Evolutionary conservation across 1,140 invertebrate species (phyloP).

Genomic region (Leptinotarsa lineolata): DNA sequence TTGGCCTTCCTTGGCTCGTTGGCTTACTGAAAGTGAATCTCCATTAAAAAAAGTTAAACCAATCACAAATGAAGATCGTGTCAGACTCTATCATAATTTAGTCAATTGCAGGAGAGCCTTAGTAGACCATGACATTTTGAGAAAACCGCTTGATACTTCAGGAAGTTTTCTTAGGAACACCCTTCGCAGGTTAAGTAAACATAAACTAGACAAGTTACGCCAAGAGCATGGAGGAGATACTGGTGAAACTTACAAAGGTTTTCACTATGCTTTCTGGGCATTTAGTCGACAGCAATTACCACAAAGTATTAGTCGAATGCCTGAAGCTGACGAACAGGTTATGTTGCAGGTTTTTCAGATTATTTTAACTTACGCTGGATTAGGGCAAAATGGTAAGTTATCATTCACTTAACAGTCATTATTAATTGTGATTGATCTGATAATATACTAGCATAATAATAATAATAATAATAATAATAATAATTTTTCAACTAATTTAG

Average conservation of each 20-base stretch:
- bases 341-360: constrained; percentile 80
- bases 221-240: constrained; percentile 75
- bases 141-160: constrained; percentile 77
- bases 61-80: constrained; percentile 80
- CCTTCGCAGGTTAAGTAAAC: constrained; percentile 82
- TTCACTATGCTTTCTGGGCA: constrained; percentile 86
- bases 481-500: too few species aligned
- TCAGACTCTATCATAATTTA: constrained; percentile 80
- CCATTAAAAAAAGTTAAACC: constrained; percentile 64
- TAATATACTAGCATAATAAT: too few species aligned
- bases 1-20: constrained; percentile 80
- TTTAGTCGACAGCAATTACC: constrained; percentile 80
- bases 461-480: too few species aligned
- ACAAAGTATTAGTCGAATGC: constrained; percentile 81
- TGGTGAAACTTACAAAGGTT: constrained; percentile 86
- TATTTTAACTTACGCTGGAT: constrained; percentile 79
- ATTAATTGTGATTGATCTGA: too few species aligned
- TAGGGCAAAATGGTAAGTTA: constrained; percentile 70
- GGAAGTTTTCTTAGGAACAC: constrained; percentile 87
- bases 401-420: too few species aligned
- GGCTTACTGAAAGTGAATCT: constrained; percentile 83
- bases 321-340: constrained; percentile 85
- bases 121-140: constrained; percentile 80
- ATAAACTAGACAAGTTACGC: constrained; percentile 82
- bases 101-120: constrained; percentile 76